These are phyloP conservation scores for Pseudochirops corinnae DNA, from an alignment of 2,797 vertebrate genomes.

Conservation along the genomic window DNA sequence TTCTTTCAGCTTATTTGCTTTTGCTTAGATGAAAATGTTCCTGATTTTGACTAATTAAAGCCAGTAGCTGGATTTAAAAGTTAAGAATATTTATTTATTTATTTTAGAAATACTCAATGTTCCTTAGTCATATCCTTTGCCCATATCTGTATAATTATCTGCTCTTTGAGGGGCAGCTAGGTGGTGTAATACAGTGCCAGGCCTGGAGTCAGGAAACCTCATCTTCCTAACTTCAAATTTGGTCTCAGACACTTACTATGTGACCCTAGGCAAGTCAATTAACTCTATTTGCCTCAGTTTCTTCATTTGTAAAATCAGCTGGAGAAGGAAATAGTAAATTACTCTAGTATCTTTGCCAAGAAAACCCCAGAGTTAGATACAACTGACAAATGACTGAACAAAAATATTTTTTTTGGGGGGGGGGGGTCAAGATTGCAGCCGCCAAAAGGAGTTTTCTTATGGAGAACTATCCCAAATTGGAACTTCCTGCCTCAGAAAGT, in stretches of 20 bases:
- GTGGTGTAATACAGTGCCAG: background rate
- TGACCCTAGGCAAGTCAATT: background rate
- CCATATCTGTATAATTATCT: background rate
- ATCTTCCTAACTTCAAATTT: background rate
- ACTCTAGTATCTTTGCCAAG: background rate
- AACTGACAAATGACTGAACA: background rate
- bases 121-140: background rate
- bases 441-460: background rate
- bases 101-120: background rate
- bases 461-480: background rate
- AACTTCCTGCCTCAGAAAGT: background rate
- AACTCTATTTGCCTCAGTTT: background rate
- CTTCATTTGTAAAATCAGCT: background rate
- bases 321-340: background rate
- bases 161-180: background rate
- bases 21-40: background rate
- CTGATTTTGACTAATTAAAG: background rate
- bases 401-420: background rate
- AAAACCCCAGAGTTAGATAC: background rate
- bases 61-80: background rate
- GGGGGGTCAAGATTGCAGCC: background rate
- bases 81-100: background rate
- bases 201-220: background rate
- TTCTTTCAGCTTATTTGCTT: background rate
- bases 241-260: background rate